Evolutionary conservation across 2,888 invertebrate species (phyloP).

Genomic region (Xylota sylvarum): DNA sequence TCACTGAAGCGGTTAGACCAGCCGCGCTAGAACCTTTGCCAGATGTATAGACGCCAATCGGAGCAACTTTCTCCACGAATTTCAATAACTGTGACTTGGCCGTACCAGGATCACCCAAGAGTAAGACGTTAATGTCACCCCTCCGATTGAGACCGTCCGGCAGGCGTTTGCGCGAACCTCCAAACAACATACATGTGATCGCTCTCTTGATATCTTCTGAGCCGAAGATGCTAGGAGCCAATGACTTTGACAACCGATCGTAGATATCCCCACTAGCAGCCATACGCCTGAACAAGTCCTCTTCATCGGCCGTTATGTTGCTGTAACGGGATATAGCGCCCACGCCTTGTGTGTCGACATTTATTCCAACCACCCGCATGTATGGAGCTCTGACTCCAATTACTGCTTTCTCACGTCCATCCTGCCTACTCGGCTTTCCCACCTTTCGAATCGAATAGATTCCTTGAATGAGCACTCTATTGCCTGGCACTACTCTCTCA

Average conservation of each 20-base stretch:
- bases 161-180: constrained; percentile 94
- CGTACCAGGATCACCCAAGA: constrained; percentile 99
- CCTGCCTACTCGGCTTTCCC: constrained; percentile 88
- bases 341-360: constrained; percentile 92
- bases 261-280: constrained; percentile 94
- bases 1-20: constrained; percentile 98
- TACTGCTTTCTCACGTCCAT: constrained; percentile 90
- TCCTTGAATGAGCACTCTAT: constrained; percentile 96
- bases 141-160: constrained; percentile 98
- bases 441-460: constrained; percentile 97
- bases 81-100: constrained; percentile 99
- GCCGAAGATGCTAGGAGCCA: constrained; percentile 99
- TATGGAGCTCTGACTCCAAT: constrained; percentile 98
- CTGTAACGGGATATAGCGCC: constrained; percentile 87
- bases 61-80: constrained; percentile 97
- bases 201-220: constrained; percentile 98
- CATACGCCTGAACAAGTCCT: constrained; percentile 88
- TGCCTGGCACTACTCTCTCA: constrained; percentile 98
- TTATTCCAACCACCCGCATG: constrained; percentile 96
- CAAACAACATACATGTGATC: constrained; percentile 97
- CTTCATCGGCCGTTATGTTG: constrained; percentile 89
- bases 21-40: constrained; percentile 99
- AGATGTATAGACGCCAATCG: constrained; percentile 98
- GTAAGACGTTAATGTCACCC: constrained; percentile 97
- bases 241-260: constrained; percentile 94